Percentiles rank a stretch among this genome's conserved stretches.
These are phyloP conservation scores for Tragelaphus eurycerus DNA, from an alignment of 2,797 vertebrate genomes.

Conservation along the genomic window DNA sequence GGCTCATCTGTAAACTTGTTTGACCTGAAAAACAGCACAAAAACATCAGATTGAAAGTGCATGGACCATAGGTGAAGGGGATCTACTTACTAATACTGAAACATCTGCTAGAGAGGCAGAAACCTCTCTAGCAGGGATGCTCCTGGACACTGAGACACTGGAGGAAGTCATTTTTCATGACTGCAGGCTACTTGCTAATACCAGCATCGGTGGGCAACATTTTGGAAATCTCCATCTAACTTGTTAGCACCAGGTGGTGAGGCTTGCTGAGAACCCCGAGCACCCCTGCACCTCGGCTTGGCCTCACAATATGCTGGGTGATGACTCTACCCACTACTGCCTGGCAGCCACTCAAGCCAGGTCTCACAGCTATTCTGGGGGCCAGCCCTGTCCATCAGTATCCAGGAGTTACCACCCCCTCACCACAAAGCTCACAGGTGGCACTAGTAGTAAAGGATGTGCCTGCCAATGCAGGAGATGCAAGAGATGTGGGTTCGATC, in stretches of 20 bases:
- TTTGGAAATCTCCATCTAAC: neutral
- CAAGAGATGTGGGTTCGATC: neutral
- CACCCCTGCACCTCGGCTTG: accelerated
- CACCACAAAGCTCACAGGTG: neutral
- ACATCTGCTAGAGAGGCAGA: neutral
- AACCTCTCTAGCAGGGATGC: neutral
- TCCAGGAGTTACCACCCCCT: neutral
- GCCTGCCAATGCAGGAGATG: neutral
- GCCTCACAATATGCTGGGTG: no score
- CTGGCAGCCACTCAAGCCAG: neutral
- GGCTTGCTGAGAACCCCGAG: neutral
- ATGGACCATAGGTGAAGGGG: neutral
- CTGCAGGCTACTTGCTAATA: neutral
- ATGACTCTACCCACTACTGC: neutral
- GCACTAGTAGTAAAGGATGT: neutral
- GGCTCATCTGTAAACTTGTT: neutral
- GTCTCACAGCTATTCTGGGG: neutral
- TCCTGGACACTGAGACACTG: neutral
- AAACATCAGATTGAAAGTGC: neutral
- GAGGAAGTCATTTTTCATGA: neutral
- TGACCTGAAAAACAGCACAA: neutral
- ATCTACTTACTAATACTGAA: neutral
- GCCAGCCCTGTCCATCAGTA: neutral
- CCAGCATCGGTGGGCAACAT: neutral
- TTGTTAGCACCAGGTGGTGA: neutral